phyloP scores from a whole-genome alignment of 2,888 invertebrate genomes.

The Opisthograptis luteolata region DNA sequence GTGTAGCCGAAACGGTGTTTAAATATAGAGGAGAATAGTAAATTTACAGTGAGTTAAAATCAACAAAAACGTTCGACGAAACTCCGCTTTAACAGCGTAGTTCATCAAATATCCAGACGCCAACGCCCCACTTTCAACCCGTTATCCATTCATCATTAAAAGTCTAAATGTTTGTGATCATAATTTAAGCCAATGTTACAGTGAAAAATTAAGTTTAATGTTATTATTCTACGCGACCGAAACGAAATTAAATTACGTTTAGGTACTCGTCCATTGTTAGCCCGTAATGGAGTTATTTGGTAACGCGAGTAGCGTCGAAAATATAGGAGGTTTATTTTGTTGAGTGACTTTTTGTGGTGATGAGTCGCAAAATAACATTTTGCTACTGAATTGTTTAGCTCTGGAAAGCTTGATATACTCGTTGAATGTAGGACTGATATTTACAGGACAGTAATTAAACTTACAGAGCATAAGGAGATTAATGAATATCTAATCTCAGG shows the following conservation, averaged over 20 bases:
- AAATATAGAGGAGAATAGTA: constrained; percentile 20
- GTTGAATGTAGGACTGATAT: no score
- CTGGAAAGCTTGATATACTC: no score
- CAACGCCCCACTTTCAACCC: no score
- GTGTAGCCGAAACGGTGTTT: constrained; percentile 12
- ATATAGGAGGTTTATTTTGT: constrained; percentile 7
- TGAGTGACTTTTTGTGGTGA: no score
- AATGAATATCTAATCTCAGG: no score
- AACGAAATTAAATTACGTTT: constrained; percentile 8
- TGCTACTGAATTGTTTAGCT: background rate
- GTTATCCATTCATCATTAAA: constrained; percentile 24
- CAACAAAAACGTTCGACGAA: constrained; percentile 43
- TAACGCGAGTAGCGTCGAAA: background rate
- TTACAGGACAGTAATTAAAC: no score
- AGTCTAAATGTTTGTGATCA: constrained; percentile 40
- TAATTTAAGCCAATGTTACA: constrained; percentile 36
- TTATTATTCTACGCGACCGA: constrained; percentile 4
- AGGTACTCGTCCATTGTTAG: constrained; percentile 10
- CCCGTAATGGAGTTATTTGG: constrained; percentile 10
- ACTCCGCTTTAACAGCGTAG: constrained; percentile 41
- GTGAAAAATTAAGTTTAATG: constrained; percentile 31
- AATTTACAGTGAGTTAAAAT: constrained; percentile 42
- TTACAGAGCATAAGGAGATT: no score
- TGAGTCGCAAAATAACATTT: background rate
- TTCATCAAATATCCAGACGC: constrained; percentile 52